These are phyloP conservation scores for Drosophila meridionalis DNA, from an alignment of 2,888 invertebrate genomes.

Conservation along the genomic window DNA sequence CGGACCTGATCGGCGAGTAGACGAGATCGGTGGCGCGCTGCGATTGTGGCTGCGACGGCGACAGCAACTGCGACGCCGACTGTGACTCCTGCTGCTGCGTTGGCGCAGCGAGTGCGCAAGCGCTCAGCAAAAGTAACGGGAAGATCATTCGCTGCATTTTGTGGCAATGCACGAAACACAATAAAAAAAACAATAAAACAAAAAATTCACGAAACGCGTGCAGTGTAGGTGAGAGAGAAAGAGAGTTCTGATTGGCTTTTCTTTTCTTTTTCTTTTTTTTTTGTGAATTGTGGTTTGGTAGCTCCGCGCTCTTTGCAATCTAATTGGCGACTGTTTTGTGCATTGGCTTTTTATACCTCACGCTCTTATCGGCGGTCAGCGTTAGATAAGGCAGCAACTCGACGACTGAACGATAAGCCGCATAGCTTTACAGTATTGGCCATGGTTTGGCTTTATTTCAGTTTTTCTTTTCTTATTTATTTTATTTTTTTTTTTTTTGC, in stretches of 20 bases:
- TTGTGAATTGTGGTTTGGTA: slow-evolving; percentile 6
- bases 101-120: slow-evolving; percentile 37
- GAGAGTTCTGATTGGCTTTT: neutral
- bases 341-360: slow-evolving; percentile 62
- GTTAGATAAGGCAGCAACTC: slow-evolving; percentile 46
- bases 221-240: no score
- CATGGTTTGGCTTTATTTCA: slow-evolving; percentile 13
- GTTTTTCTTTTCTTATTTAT: neutral
- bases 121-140: slow-evolving; percentile 34
- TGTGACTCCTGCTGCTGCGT: slow-evolving; percentile 2
- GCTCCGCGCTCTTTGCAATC: slow-evolving; percentile 54
- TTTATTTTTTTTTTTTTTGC: neutral
- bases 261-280: neutral
- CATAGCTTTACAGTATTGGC: slow-evolving; percentile 28
- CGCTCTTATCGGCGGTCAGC: slow-evolving; percentile 70
- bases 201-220: neutral
- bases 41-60: slow-evolving; percentile 5
- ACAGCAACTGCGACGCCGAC: neutral
- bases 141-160: slow-evolving; percentile 40
- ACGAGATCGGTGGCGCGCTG: slow-evolving; percentile 67
- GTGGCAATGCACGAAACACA: neutral
- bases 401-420: slow-evolving; percentile 58
- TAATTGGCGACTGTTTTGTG: slow-evolving; percentile 61
- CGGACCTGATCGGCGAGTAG: slow-evolving; percentile 71
- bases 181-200: neutral